Base-by-base conservation (phyloP, 2,113 vertebrate species). In the Petrocephalus microphthalmus region DNA sequence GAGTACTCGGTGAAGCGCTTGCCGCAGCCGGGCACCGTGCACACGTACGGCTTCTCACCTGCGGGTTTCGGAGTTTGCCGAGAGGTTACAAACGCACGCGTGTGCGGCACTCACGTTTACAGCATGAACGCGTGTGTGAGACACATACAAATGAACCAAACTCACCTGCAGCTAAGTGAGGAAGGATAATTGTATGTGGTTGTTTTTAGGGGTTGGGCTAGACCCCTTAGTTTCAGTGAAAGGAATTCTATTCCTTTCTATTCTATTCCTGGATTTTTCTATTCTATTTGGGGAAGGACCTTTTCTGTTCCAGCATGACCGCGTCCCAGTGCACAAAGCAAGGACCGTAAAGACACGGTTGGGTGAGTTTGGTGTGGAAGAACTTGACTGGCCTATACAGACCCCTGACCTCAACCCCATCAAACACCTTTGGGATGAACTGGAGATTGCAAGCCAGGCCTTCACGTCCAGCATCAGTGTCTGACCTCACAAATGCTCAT, bases 1-100 rank as follows among this genome's bases (percentile, higher is more conserved):
- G 96, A 97, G 90, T 97, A 97, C 88, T 97, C 96, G 0, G 96
- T 97, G 93, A 97, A 97, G 42, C 96, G 94, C 92, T 96, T 97
- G 6, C 95, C 96, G 0, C 96, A 97, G 92, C 96, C 95, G 0
- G 96, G 96, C 86, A 97, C 96, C 0, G 95, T 95, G 93, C 96
- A 97, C 89, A 96, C 89, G 78, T 97, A 97, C 0, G 96, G 96
- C 93, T 96, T 97, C 94, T 97, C 96, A 56, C 96, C 96, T 97
- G 53, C 1, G 2, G 19, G 37, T 20, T 19, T 52, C 7, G 7
- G 17, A 47, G 67, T 33, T 17, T 15, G 29, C 29, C 33, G 10
- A n/a, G 6, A 19, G 0, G 17, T 78, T 7, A 37, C 15, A 78
- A 5, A 78, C 29, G 42, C 71, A 19, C 6, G 13, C 4, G 67